These are phyloP conservation scores for Aythya fuligula DNA, from an alignment of 2,797 vertebrate genomes.

Conservation along the genomic window DNA sequence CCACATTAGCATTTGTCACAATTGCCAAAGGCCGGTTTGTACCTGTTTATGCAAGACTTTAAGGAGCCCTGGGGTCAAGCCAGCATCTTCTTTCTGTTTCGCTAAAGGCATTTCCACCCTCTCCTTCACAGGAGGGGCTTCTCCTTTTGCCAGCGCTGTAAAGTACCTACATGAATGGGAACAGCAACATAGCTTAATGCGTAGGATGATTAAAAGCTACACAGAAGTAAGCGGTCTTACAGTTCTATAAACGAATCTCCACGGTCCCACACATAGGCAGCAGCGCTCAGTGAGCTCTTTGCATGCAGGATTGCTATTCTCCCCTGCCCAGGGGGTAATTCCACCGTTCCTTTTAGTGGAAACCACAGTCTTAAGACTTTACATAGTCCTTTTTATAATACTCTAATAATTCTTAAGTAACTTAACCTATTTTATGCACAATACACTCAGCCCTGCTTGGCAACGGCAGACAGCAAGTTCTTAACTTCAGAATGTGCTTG, in stretches of 20 bases:
- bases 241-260: not conserved
- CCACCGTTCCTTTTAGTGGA: not conserved
- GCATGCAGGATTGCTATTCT: accelerated
- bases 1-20: not conserved
- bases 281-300: accelerated
- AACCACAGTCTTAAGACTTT: not conserved
- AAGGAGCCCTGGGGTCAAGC: conserved; percentile 88
- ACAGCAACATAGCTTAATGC: not conserved
- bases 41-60: conserved; percentile 91
- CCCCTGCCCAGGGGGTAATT: not conserved
- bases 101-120: conserved; percentile 82
- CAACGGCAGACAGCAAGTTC: not conserved
- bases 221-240: not conserved
- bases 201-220: not conserved
- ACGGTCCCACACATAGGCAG: accelerated
- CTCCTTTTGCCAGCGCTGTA: conserved; percentile 84
- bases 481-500: not conserved
- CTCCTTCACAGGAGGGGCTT: conserved; percentile 88
- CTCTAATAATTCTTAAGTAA: not conserved
- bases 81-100: conserved; percentile 79
- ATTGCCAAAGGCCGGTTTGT: not conserved
- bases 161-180: conserved; percentile 84
- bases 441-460: not conserved
- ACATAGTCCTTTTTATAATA: not conserved
- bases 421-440: not conserved